phyloP scores from a whole-genome alignment of 2,888 invertebrate species.

The Pyrrhosoma nymphula region DNA sequence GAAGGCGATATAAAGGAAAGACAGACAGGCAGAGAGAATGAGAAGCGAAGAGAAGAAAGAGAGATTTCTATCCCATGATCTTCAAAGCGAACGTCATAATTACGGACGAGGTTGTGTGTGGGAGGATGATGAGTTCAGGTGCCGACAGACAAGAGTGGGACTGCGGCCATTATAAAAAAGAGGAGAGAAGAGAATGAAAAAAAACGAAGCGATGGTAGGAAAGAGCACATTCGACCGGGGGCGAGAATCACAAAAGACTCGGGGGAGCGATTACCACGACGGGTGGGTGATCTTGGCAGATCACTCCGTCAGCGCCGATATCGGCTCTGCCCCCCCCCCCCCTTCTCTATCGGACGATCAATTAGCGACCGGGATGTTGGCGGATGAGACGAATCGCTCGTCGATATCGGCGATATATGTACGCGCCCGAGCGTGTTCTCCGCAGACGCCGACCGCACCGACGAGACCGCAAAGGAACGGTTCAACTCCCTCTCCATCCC shows the following conservation, averaged over 20 bases:
- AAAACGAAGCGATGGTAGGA: not conserved
- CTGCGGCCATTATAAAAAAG: not conserved
- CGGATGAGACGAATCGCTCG: not conserved
- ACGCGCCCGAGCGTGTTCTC: not conserved
- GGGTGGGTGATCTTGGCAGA: not conserved
- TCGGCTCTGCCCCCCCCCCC: not conserved
- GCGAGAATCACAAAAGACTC: not conserved
- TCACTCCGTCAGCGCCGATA: not conserved
- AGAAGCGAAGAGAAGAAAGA: not conserved
- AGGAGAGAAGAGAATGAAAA: too few relatives aligned
- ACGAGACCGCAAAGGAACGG: not conserved
- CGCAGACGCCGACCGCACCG: not conserved
- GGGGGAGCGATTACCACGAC: not conserved
- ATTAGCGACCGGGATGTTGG: not conserved
- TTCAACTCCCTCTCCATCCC: not conserved
- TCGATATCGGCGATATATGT: not conserved
- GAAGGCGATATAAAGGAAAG: not conserved
- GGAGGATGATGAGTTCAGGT: not conserved
- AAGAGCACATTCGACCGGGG: not conserved
- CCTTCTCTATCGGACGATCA: not conserved
- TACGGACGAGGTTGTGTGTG: too few relatives aligned
- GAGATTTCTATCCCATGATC: not conserved
- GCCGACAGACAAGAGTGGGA: not conserved
- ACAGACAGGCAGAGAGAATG: not conserved
- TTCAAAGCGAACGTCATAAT: constrained; percentile 7